Conservation (phyloP, 2,797 vertebrate genomes). For the Moxostoma hubbsi region DNA sequence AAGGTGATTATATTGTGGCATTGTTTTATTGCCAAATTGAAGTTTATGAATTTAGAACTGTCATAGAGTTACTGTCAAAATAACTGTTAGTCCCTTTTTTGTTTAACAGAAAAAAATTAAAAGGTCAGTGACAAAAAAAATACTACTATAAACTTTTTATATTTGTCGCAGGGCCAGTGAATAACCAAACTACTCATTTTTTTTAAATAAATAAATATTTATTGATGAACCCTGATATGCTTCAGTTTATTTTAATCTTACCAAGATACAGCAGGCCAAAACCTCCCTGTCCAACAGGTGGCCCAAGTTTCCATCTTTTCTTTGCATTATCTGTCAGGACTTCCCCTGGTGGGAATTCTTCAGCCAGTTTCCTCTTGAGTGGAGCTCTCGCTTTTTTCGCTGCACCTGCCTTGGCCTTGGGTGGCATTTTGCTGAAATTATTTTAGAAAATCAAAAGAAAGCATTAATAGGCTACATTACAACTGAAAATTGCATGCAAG, state of each 20-base stretch:
- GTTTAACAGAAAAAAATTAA: neutral
- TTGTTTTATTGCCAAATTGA: too few relatives aligned
- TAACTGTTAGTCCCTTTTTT: too few relatives aligned
- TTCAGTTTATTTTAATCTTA: slow-evolving; percentile 67
- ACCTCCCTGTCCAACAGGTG: slow-evolving; percentile 90
- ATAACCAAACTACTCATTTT: too few relatives aligned
- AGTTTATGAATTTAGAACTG: too few relatives aligned
- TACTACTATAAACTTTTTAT: too few relatives aligned
- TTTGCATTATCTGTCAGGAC: slow-evolving; percentile 85
- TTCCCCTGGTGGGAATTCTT: slow-evolving; percentile 88
- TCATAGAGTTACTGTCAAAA: too few relatives aligned
- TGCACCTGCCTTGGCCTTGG: slow-evolving; percentile 76
- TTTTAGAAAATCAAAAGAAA: neutral
- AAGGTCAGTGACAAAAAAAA: too few relatives aligned
- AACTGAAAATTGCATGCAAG: neutral
- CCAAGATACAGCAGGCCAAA: slow-evolving; percentile 94
- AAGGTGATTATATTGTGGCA: too few relatives aligned
- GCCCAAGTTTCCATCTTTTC: slow-evolving; percentile 91
- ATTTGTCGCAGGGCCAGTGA: too few relatives aligned
- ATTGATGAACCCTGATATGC: neutral
- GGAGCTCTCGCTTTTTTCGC: slow-evolving; percentile 78
- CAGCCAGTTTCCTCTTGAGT: slow-evolving; percentile 87
- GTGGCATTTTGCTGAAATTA: slow-evolving; percentile 81
- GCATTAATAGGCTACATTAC: too few relatives aligned
- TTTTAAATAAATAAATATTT: too few relatives aligned